Evolutionary conservation across 2,113 vertebrate genomes (phyloP).

Genomic region (Trochalopteron elliotii): DNA sequence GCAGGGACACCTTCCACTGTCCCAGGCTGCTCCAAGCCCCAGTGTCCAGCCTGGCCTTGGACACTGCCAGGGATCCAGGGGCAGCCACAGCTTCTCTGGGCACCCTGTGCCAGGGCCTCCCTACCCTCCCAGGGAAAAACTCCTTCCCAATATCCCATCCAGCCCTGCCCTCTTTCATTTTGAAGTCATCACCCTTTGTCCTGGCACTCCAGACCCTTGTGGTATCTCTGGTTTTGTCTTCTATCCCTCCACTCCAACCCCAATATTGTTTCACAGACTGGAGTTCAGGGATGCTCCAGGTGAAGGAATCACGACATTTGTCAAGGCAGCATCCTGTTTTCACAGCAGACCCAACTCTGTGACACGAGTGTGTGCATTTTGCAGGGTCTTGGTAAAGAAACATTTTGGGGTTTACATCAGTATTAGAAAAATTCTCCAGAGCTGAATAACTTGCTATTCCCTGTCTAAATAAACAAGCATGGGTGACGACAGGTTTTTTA

Average conservation of each 20-base stretch:
- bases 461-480: constrained; percentile 54
- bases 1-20: neutral
- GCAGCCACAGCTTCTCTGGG: neutral
- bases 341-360: neutral
- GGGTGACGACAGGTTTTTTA: neutral
- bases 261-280: accelerated
- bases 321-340: accelerated
- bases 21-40: neutral
- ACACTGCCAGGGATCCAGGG: neutral
- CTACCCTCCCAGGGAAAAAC: neutral
- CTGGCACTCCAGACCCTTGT: neutral
- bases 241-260: neutral
- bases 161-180: accelerated
- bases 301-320: accelerated
- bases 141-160: accelerated
- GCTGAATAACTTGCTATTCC: neutral
- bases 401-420: neutral
- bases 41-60: neutral
- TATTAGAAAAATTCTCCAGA: neutral
- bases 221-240: neutral
- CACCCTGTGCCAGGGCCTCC: neutral
- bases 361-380: accelerated
- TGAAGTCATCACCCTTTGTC: neutral
- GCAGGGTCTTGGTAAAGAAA: neutral
- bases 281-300: neutral